A percentile compares a stretch with the other conserved stretches of the same genome.
Conservation (phyloP, 1,140 invertebrate genomes). For the Drosophila novamexicana region DNA sequence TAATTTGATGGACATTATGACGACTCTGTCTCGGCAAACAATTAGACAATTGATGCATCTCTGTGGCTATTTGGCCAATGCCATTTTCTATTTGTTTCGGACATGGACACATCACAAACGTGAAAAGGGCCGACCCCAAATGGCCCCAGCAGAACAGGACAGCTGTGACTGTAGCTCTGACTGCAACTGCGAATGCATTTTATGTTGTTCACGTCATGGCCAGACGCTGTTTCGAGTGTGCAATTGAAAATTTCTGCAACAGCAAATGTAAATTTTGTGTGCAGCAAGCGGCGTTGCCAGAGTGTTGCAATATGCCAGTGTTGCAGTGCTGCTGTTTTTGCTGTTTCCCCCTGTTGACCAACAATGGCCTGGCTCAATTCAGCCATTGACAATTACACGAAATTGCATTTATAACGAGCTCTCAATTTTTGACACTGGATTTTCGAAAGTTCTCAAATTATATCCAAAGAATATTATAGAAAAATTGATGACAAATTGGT, state of each 20-base stretch:
- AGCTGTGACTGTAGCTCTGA: conserved; percentile 21
- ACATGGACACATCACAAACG: conserved; percentile 45
- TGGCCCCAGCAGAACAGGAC: conserved; percentile 18
- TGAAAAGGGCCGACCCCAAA: conserved; percentile 63
- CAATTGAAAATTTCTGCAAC: conserved; percentile 64
- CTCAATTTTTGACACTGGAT: background rate
- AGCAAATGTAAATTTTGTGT: conserved; percentile 48
- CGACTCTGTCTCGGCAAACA: conserved; percentile 78
- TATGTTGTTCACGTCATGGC: conserved; percentile 69
- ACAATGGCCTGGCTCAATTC: conserved; percentile 1
- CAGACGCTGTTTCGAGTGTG: conserved; percentile 53
- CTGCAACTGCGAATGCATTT: conserved; percentile 61
- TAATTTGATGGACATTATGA: conserved; percentile 77
- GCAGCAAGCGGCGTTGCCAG: conserved; percentile 10
- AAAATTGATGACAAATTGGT: no score
- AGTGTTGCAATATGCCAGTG: conserved; percentile 24
- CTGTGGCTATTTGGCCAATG: conserved; percentile 55
- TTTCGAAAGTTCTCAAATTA: background rate
- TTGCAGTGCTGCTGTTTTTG: conserved; percentile 9
- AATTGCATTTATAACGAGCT: background rate
- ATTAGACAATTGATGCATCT: conserved; percentile 82
- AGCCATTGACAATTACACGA: conserved; percentile 1
- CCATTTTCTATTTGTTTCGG: conserved; percentile 55
- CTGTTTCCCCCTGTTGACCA: conserved; percentile 7
- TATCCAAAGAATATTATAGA: no score